These are phyloP conservation scores for Pissodes strobi DNA, from an alignment of 1,140 invertebrate species.

Conservation along the genomic window DNA sequence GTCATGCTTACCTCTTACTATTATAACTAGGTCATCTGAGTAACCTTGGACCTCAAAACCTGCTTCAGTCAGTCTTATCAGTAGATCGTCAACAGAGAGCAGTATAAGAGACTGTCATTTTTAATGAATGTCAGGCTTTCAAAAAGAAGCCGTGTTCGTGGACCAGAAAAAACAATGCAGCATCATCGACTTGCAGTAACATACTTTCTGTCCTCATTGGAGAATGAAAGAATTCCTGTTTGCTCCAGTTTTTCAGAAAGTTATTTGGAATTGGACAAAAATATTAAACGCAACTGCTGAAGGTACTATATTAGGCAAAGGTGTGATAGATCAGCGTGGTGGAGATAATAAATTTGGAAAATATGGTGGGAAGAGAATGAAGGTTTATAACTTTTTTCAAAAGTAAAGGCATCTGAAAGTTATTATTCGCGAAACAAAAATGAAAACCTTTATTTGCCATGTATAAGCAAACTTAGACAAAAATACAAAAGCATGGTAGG, in stretches of 20 bases:
- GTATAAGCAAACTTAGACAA: background rate
- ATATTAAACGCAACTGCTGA: background rate
- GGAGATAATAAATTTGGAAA: background rate
- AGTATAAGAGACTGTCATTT: background rate
- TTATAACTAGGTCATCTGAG: too few relatives aligned
- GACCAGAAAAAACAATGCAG: background rate
- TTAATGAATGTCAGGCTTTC: background rate
- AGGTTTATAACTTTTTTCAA: background rate
- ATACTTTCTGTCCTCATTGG: background rate
- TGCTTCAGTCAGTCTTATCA: too few relatives aligned
- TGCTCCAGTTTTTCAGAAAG: background rate
- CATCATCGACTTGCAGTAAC: background rate
- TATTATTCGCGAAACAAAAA: constrained; percentile 6
- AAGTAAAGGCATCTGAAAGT: background rate
- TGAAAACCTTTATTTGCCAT: background rate
- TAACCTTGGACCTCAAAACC: too few relatives aligned
- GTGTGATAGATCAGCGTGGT: background rate
- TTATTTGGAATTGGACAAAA: background rate
- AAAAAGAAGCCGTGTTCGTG: background rate
- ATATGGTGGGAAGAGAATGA: background rate
- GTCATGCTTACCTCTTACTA: too few relatives aligned
- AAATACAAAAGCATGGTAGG: background rate
- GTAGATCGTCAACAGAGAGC: too few relatives aligned
- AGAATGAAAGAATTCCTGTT: background rate
- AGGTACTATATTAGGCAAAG: background rate